Conservation (phyloP, 1,140 invertebrate genomes). For the Drosophila equinoxialis region DNA sequence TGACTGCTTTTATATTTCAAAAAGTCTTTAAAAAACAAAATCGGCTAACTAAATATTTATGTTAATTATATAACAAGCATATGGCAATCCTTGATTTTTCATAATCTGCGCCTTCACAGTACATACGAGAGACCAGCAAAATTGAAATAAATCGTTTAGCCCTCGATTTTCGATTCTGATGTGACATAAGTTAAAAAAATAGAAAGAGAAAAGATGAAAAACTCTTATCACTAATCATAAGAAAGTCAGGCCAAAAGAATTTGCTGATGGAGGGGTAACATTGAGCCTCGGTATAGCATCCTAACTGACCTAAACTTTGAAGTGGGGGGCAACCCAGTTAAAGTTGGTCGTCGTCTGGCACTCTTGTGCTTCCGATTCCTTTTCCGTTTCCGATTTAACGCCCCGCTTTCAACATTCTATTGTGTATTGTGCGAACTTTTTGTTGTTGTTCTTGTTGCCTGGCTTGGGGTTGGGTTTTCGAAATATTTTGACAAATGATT, state of each 20-base stretch:
- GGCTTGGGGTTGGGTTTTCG: constrained; percentile 37
- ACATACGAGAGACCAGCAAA: constrained; percentile 13
- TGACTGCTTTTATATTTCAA: too few relatives aligned
- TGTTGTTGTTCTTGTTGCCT: neutral
- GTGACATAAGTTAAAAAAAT: neutral
- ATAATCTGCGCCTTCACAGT: neutral
- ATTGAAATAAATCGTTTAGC: constrained; percentile 79
- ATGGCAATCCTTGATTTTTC: too few relatives aligned
- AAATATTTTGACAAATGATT: constrained; percentile 81
- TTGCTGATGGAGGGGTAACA: neutral
- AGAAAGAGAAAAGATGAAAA: constrained; percentile 16
- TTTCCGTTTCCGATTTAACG: constrained; percentile 61
- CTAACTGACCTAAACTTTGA: neutral
- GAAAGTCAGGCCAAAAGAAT: constrained; percentile 18
- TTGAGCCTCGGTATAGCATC: neutral
- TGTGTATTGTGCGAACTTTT: constrained; percentile 32
- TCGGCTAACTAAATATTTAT: too few relatives aligned
- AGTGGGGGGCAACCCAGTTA: constrained; percentile 1
- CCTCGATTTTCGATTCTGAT: constrained; percentile 50
- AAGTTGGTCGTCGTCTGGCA: constrained; percentile 15
- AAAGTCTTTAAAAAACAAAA: too few relatives aligned
- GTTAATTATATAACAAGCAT: too few relatives aligned
- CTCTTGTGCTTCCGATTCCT: constrained; percentile 53
- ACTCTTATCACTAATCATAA: constrained; percentile 72
- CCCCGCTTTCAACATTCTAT: constrained; percentile 39